Percentiles rank a stretch among this genome's conserved stretches.
Evolutionary conservation across 2,797 vertebrate species (phyloP).

Genomic region (Lagodon rhomboides): DNA sequence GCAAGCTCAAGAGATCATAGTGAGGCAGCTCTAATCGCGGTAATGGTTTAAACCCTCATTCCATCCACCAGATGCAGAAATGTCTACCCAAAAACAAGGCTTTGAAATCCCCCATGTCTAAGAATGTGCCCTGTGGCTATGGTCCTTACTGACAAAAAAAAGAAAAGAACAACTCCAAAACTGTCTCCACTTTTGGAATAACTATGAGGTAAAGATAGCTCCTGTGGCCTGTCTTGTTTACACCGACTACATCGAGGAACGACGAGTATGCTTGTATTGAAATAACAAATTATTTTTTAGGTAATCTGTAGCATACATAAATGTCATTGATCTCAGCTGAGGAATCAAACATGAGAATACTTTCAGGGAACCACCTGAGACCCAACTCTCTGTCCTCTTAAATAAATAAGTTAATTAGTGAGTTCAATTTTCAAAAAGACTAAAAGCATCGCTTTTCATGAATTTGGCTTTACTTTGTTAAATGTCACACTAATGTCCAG

Average conservation of each 20-base stretch:
- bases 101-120: constrained; percentile 83
- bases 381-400: not conserved
- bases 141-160: constrained; percentile 66
- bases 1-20: constrained; percentile 87
- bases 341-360: constrained; percentile 1
- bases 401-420: not conserved
- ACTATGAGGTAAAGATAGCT: constrained; percentile 66
- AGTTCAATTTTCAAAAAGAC: not conserved
- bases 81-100: constrained; percentile 81
- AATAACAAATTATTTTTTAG: constrained; percentile 24
- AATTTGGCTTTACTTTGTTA: not conserved
- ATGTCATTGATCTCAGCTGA: constrained; percentile 5
- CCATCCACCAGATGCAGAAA: constrained; percentile 83
- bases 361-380: constrained; percentile 1
- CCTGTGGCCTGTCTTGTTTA: constrained; percentile 54
- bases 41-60: constrained; percentile 86
- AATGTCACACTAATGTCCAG: not conserved
- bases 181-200: constrained; percentile 67
- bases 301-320: not conserved
- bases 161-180: constrained; percentile 66
- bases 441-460: not conserved
- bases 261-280: constrained; percentile 19
- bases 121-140: constrained; percentile 79
- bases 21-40: constrained; percentile 86
- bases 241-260: constrained; percentile 31